Conservation (phyloP, 2,113 vertebrate genomes). For the Aspidoscelis tigris region DNA sequence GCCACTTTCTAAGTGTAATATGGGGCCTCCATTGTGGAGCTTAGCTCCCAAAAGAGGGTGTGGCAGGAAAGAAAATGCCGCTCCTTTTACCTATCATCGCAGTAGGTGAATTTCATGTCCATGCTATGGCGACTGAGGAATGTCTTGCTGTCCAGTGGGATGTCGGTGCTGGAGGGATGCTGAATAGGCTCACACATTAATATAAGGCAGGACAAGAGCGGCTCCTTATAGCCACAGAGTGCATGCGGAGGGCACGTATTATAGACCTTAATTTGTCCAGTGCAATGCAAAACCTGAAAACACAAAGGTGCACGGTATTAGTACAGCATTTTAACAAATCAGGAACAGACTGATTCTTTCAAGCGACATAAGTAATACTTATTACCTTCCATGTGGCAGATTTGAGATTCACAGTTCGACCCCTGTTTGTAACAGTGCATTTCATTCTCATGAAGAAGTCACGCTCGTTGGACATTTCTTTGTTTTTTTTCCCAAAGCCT, state of each 20-base stretch:
- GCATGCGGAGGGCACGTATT: conserved; percentile 74
- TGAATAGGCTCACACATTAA: conserved; percentile 94
- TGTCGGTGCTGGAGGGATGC: conserved; percentile 92
- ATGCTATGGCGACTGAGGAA: conserved; percentile 96
- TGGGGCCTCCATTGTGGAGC: not conserved
- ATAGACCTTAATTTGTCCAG: conserved; percentile 85
- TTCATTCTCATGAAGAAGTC: conserved; percentile 97
- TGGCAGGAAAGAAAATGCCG: not conserved
- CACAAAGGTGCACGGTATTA: not conserved
- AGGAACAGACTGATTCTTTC: not conserved
- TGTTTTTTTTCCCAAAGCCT: conserved; percentile 88
- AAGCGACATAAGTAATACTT: not conserved
- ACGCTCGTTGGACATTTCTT: conserved; percentile 79
- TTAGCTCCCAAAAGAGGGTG: not conserved
- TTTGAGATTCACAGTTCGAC: conserved; percentile 91
- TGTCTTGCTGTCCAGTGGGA: conserved; percentile 89
- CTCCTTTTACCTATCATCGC: conserved; percentile 87
- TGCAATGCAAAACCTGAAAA: conserved; percentile 92
- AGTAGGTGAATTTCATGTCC: conserved; percentile 97
- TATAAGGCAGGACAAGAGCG: conserved; percentile 87
- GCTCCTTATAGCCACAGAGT: conserved; percentile 90
- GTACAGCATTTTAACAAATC: not conserved
- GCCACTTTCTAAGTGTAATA: too few relatives aligned
- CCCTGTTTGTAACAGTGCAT: conserved; percentile 90
- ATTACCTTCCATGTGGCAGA: conserved; percentile 95